Evolutionary conservation across 2,888 invertebrate species (phyloP).

Genomic region (Chrysina gloriosa): DNA sequence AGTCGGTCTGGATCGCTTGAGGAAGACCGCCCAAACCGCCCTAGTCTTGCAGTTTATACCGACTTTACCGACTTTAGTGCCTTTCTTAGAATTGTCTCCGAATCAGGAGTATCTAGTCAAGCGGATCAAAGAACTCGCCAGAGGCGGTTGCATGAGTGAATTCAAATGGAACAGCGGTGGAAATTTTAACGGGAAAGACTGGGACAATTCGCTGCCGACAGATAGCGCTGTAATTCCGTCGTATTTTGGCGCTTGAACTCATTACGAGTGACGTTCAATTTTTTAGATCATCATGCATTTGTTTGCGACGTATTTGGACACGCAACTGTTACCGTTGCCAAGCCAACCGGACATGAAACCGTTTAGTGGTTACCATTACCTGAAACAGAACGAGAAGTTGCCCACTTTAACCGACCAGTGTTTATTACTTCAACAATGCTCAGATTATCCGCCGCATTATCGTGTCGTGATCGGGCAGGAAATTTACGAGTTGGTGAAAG

Average conservation of each 20-base stretch:
- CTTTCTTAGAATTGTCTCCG: conserved; percentile 83
- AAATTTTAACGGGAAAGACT: conserved; percentile 76
- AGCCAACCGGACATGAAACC: conserved; percentile 75
- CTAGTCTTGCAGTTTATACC: conserved; percentile 68
- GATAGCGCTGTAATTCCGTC: conserved; percentile 79
- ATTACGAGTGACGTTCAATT: conserved; percentile 26
- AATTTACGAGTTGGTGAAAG: conserved; percentile 75
- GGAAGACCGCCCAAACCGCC: conserved; percentile 76
- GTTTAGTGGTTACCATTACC: conserved; percentile 69
- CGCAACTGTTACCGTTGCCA: conserved; percentile 76
- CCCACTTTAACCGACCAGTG: conserved; percentile 65
- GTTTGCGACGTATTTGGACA: conserved; percentile 88
- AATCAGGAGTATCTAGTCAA: conserved; percentile 89
- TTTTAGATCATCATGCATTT: conserved; percentile 84
- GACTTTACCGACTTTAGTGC: conserved; percentile 73
- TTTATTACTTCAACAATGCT: conserved; percentile 73
- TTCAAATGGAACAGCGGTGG: conserved; percentile 91
- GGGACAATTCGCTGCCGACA: conserved; percentile 87
- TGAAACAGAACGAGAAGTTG: conserved; percentile 66
- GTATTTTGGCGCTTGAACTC: conserved; percentile 26
- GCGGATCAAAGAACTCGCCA: conserved; percentile 80
- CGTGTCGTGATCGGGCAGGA: conserved; percentile 75
- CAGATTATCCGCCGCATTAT: conserved; percentile 78
- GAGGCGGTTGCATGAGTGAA: conserved; percentile 88
- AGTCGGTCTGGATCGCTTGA: conserved; percentile 79